phyloP scores from a whole-genome alignment of 2,113 vertebrate species.

The Mionectes macconnelli region DNA sequence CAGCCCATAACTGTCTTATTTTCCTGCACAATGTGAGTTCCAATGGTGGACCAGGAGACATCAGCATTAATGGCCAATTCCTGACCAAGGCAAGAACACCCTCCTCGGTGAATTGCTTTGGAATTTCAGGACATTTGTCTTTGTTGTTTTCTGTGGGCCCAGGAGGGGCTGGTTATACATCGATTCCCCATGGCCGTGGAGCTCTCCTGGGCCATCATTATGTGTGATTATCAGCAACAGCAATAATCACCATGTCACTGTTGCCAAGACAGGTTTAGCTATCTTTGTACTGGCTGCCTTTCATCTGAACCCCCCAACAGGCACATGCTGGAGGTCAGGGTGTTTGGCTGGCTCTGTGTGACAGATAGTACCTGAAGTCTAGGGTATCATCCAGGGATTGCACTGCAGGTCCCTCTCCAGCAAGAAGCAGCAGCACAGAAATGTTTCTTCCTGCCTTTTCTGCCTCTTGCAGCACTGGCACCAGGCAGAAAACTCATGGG shows the following conservation, averaged over 20 bases:
- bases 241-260: not conserved
- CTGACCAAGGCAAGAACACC: rapidly evolving
- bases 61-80: rapidly evolving
- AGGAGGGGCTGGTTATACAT: not conserved
- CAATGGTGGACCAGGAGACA: not conserved
- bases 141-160: not conserved
- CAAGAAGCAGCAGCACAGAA: not conserved
- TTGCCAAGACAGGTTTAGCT: not conserved
- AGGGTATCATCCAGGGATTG: not conserved
- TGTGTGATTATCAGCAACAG: not conserved
- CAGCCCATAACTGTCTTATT: not conserved
- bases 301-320: not conserved
- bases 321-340: not conserved
- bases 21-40: not conserved
- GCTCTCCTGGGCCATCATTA: not conserved
- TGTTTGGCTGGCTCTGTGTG: not conserved
- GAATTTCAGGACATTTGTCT: not conserved
- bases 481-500: rapidly evolving
- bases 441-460: not conserved
- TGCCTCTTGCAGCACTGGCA: not conserved
- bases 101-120: rapidly evolving
- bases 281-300: not conserved
- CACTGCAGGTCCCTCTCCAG: not conserved
- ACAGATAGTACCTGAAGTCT: not conserved
- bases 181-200: not conserved